Conservation (phyloP, 2,113 vertebrate genomes). For the Myodes glareolus region DNA sequence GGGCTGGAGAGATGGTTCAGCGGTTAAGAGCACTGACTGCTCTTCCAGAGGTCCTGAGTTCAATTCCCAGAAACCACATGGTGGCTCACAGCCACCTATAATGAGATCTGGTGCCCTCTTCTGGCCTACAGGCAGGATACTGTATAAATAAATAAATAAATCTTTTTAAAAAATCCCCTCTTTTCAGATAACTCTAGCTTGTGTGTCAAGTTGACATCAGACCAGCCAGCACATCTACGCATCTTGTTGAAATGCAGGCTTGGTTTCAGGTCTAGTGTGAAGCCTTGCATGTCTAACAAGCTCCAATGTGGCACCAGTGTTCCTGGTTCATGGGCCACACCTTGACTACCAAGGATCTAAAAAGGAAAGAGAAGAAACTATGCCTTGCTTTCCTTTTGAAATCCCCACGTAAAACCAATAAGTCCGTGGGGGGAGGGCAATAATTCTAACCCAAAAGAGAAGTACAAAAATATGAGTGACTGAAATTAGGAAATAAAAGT, state of each 20-base stretch:
- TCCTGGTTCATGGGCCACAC: not conserved
- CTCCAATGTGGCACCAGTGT: not conserved
- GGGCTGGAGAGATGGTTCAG: no score
- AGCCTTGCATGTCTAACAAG: not conserved
- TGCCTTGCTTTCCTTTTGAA: constrained; percentile 15
- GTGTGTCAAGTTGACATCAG: not conserved
- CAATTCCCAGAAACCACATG: no score
- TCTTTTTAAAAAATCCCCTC: not conserved
- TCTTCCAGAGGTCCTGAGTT: no score
- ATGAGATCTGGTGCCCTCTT: no score
- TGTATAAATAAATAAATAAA: no score
- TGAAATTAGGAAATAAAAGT: constrained; percentile 21
- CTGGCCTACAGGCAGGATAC: no score
- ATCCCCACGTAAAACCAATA: not conserved
- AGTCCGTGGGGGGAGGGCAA: not conserved
- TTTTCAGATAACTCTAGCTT: not conserved
- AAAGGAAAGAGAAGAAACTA: not conserved
- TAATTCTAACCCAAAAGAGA: not conserved
- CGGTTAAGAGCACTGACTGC: no score
- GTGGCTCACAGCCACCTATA: no score
- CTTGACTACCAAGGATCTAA: not conserved
- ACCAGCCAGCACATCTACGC: not conserved
- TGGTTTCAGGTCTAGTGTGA: not conserved
- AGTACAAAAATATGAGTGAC: not conserved
- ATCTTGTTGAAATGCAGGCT: not conserved